These are phyloP conservation scores for Hycleus phaleratus DNA, from an alignment of 1,140 invertebrate species.

Conservation along the genomic window DNA sequence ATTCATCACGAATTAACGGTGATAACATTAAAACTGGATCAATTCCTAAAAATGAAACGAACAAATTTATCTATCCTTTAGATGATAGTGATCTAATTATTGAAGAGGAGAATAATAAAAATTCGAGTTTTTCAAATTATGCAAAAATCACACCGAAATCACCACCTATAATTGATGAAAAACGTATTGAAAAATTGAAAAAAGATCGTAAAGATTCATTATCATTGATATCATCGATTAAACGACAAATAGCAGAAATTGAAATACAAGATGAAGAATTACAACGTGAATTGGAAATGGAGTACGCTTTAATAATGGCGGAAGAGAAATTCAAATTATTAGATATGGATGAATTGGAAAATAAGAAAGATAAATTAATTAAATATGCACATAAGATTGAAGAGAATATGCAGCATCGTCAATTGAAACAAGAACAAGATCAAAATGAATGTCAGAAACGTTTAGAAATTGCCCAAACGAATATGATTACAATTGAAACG, in stretches of 20 bases:
- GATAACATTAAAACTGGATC: neutral
- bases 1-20: conserved; percentile 2
- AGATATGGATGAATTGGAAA: conserved; percentile 65
- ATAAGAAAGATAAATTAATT: conserved; percentile 56
- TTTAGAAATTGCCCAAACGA: conserved; percentile 46
- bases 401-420: conserved; percentile 44
- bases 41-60: conserved; percentile 9
- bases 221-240: conserved; percentile 53
- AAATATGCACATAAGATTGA: conserved; percentile 49
- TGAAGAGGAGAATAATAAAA: conserved; percentile 4
- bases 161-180: neutral
- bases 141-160: conserved; percentile 5
- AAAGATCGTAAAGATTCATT: conserved; percentile 50
- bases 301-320: conserved; percentile 71
- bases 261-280: conserved; percentile 78
- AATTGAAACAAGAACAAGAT: conserved; percentile 46
- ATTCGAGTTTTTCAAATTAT: conserved; percentile 1
- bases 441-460: conserved; percentile 54
- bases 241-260: conserved; percentile 69
- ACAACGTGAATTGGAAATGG: conserved; percentile 74
- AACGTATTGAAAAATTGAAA: conserved; percentile 43
- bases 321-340: conserved; percentile 71
- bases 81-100: conserved; percentile 15
- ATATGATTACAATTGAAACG: conserved; percentile 48
- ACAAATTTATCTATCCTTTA: conserved; percentile 33